Base-by-base conservation (phyloP, 2,113 vertebrate genomes). In the Kryptolebias marmoratus region DNA sequence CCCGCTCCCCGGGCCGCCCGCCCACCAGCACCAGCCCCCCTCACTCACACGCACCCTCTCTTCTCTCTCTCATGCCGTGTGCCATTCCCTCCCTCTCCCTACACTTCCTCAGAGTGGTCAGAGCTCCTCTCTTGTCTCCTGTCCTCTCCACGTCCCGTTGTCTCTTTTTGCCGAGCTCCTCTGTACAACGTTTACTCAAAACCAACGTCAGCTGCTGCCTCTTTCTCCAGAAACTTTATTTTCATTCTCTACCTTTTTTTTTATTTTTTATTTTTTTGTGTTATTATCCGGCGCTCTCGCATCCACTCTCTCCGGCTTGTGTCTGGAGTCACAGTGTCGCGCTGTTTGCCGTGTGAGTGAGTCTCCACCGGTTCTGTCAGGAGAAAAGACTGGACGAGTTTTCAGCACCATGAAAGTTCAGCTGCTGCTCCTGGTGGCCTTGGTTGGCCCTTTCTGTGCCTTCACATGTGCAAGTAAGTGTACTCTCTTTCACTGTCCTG, bases 381-480 rank as follows among this genome's bases (percentile, higher is more conserved):
- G 61, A 68, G 11, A 48, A 63, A 86, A 73, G 71, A 47, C 18
- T 71, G 32, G 75, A 87, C 69, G 73, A 58, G 31, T 73, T 73
- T 68, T 68, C 76, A 45, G 64, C 86, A 81, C 60, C 12, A 91
- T 91, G 87, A 91, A 87, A 77, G 73, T 83, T 70, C 85, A 82
- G 66, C 87, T 92, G 83, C 76, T 92, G 82, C 74, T 93, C 64
- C 84, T 92, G 69, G 22, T 89, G 85, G 90, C 91, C 90, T 86
- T 92, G 79, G 73, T 31, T 4, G 91, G 86, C 50, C 80, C 87
- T 14, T 83, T 92, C 85, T 88, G 88, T 39, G 79, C 75, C 70
- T 76, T 90, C 77, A 79, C 92, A 66, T 73, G 59, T 77, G 87
- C 91, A 86, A 89, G 93, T 93, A 90, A 93, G 93, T 91, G 32